Conservation (phyloP, 2,113 vertebrate genomes). For the Psittacara wagleri region DNA sequence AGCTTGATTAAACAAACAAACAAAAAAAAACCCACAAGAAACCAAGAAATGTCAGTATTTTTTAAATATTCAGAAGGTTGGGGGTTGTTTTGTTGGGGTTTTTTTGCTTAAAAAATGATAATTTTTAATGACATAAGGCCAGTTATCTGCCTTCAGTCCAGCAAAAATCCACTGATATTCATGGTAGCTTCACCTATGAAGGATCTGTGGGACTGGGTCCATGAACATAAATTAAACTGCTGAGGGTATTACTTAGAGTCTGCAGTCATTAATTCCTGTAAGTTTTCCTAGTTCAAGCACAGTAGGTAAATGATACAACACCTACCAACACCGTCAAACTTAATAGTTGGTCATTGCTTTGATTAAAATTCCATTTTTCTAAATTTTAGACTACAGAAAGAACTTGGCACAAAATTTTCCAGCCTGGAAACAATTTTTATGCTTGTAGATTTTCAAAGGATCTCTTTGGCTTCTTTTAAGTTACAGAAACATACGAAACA, state of each 20-base stretch:
- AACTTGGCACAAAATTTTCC: not conserved
- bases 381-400: not conserved
- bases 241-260: not conserved
- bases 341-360: not conserved
- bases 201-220: not conserved
- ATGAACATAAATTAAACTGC: not conserved
- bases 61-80: not conserved
- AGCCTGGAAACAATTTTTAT: constrained; percentile 35
- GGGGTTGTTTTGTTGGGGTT: not conserved
- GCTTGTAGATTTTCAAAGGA: constrained; percentile 18
- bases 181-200: not conserved
- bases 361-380: not conserved
- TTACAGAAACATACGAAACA: not conserved
- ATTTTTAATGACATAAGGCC: not conserved
- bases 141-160: not conserved
- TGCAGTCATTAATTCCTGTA: not conserved
- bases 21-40: rapidly evolving
- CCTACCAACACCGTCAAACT: not conserved
- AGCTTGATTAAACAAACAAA: not conserved
- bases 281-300: not conserved
- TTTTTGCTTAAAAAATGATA: not conserved
- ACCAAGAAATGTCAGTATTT: not conserved
- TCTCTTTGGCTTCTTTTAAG: not conserved
- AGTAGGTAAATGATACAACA: not conserved
- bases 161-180: not conserved